Conservation (phyloP, 2,888 invertebrate species). For the Aleiodes leptofemur region DNA sequence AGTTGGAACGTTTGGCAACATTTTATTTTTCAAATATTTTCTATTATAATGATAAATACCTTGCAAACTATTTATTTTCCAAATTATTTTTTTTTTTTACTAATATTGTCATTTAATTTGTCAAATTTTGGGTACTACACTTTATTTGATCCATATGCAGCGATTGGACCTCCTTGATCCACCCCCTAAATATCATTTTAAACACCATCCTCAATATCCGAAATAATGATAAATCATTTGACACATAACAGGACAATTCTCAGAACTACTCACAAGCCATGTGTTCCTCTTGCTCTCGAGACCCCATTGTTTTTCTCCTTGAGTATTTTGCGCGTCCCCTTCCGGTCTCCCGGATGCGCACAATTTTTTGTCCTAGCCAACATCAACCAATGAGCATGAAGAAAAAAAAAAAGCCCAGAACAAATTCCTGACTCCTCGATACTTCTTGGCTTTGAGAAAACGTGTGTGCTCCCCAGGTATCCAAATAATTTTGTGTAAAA, state of each 20-base stretch:
- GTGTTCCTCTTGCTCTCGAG: background rate
- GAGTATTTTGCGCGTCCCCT: conserved; percentile 42
- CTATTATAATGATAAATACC: too few species aligned
- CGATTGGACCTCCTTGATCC: too few species aligned
- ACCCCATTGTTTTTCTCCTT: conserved; percentile 8
- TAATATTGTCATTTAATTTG: too few species aligned
- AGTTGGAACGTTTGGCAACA: too few species aligned
- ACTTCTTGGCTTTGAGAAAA: conserved; percentile 30
- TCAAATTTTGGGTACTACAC: too few species aligned
- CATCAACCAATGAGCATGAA: background rate
- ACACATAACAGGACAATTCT: background rate
- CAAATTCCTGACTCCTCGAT: conserved; percentile 20
- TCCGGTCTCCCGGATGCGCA: conserved; percentile 25
- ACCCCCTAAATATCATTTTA: too few species aligned
- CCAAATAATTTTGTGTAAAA: background rate
- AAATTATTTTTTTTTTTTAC: too few species aligned
- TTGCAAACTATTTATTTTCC: too few species aligned
- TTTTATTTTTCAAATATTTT: too few species aligned
- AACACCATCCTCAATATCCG: too few species aligned
- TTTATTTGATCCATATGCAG: too few species aligned
- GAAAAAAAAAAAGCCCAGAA: background rate
- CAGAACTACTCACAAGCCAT: background rate
- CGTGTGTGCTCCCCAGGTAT: conserved; percentile 24
- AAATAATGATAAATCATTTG: too few species aligned
- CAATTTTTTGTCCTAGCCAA: background rate